Conservation (phyloP, 2,888 invertebrate species). For the Caprella mutica region DNA sequence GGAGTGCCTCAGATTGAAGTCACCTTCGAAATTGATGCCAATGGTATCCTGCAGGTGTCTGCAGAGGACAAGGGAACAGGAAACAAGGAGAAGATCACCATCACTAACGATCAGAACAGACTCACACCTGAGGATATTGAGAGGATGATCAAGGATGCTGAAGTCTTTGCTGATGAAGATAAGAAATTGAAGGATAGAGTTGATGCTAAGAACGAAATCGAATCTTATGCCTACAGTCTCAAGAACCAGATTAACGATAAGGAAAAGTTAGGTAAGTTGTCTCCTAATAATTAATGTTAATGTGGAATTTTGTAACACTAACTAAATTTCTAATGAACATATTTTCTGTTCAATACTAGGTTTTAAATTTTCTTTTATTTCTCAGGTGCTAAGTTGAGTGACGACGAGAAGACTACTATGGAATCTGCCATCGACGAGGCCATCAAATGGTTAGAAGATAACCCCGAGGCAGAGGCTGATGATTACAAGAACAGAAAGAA, state of each 20-base stretch:
- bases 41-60: constrained; percentile 87
- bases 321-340: too few relatives aligned
- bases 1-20: constrained; percentile 92
- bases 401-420: constrained; percentile 86
- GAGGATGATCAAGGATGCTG: constrained; percentile 97
- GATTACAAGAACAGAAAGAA: constrained; percentile 91
- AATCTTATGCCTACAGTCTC: constrained; percentile 91
- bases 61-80: constrained; percentile 99
- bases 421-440: constrained; percentile 88
- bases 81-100: constrained; percentile 85
- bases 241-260: constrained; percentile 95
- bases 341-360: too few relatives aligned
- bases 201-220: constrained; percentile 91
- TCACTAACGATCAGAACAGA: constrained; percentile 95
- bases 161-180: constrained; percentile 97
- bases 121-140: constrained; percentile 97
- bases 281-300: too few relatives aligned
- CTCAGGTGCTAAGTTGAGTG: constrained; percentile 77
- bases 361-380: too few relatives aligned
- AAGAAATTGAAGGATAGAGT: constrained; percentile 91
- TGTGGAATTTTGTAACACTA: too few relatives aligned
- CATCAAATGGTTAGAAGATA: constrained; percentile 95
- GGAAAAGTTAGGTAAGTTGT: constrained; percentile 90
- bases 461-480: constrained; percentile 81
- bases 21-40: constrained; percentile 87